A percentile compares a stretch with the other conserved stretches of the same genome.
Conservation (phyloP, 2,888 invertebrate genomes). For the Aethes cnicana region DNA sequence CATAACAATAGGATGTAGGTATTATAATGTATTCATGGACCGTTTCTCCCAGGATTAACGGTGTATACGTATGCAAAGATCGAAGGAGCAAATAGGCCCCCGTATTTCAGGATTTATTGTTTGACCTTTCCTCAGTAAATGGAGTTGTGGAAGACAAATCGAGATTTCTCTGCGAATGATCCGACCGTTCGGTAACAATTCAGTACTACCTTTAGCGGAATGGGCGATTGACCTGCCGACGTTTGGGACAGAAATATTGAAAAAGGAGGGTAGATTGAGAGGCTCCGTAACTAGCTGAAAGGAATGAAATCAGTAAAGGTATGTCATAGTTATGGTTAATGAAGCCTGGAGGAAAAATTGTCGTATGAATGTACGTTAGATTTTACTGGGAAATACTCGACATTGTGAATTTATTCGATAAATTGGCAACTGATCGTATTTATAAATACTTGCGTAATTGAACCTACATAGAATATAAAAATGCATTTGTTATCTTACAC, state of each 20-base stretch:
- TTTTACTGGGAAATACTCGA: too few species aligned
- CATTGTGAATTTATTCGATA: too few species aligned
- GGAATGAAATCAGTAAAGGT: too few species aligned
- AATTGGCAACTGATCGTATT: too few species aligned
- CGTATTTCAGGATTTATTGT: slow-evolving; percentile 23
- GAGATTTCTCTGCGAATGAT: slow-evolving; percentile 41
- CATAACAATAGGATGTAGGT: slow-evolving; percentile 24
- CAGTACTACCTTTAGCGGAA: slow-evolving; percentile 10
- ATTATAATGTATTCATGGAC: slow-evolving; percentile 27
- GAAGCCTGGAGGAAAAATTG: too few species aligned
- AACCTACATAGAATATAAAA: too few species aligned
- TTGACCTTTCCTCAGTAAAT: slow-evolving; percentile 33
- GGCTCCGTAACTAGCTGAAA: too few species aligned
- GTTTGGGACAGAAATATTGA: not conserved
- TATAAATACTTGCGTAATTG: too few species aligned
- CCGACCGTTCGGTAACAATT: slow-evolving; percentile 33
- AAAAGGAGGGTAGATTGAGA: not conserved
- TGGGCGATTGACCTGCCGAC: not conserved
- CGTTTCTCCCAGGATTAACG: slow-evolving; percentile 30
- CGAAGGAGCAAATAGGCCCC: slow-evolving; percentile 25
- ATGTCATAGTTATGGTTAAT: too few species aligned
- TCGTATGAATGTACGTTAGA: too few species aligned
- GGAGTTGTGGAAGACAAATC: slow-evolving; percentile 47
- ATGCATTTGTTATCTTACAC: too few species aligned
- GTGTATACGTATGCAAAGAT: slow-evolving; percentile 31